Conservation (phyloP, 2,888 invertebrate species). For the Aleiodes testaceus region DNA sequence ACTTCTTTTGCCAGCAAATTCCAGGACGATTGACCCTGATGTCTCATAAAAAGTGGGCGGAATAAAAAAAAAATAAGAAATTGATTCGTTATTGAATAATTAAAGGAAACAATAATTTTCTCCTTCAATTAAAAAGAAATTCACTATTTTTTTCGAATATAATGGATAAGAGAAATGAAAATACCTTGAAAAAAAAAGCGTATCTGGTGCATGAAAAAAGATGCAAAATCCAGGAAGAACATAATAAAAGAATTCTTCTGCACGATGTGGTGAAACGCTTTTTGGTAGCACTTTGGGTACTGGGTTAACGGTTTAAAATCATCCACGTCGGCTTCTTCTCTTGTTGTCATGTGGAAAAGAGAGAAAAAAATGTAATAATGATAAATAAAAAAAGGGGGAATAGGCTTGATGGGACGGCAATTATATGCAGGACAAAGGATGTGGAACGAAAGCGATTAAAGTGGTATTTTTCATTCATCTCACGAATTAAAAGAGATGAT, state of each 20-base stretch:
- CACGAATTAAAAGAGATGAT: background rate
- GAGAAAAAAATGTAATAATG: conserved; percentile 3
- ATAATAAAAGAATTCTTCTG: background rate
- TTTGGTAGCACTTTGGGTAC: conserved; percentile 1
- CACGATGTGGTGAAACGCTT: background rate
- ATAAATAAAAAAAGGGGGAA: conserved; percentile 12
- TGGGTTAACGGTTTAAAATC: conserved; percentile 20
- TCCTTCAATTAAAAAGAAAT: too few relatives aligned
- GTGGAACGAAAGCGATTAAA: conserved; percentile 38
- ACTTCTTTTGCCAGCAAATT: conserved; percentile 6
- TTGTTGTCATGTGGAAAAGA: conserved; percentile 24
- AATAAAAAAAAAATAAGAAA: background rate
- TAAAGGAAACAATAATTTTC: too few relatives aligned
- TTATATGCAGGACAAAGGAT: conserved; percentile 46
- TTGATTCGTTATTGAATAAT: too few relatives aligned
- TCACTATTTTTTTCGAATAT: too few relatives aligned
- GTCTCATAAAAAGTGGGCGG: background rate
- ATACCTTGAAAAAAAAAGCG: too few relatives aligned
- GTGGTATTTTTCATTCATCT: conserved; percentile 10
- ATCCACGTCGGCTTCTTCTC: conserved; percentile 7
- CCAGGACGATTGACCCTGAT: conserved; percentile 30
- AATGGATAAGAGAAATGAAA: too few relatives aligned
- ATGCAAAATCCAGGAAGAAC: background rate
- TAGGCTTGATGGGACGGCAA: conserved; percentile 31
- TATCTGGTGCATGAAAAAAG: too few relatives aligned